A percentile compares a stretch with the other conserved stretches of the same genome.
phyloP scores from a whole-genome alignment of 2,113 vertebrate species.

The Microcebus tavaratra region DNA sequence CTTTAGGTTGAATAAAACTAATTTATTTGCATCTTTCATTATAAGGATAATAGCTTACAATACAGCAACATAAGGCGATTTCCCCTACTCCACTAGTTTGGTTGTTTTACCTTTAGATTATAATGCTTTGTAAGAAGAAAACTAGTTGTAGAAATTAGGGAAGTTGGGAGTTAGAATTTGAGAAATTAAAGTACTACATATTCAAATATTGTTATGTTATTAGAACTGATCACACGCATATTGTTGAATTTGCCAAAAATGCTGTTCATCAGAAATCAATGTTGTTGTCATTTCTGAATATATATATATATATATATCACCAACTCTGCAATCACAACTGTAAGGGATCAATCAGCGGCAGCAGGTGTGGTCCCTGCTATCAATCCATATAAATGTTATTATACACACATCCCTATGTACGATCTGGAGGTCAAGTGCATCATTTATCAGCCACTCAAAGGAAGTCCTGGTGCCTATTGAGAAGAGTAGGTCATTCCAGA shows the following conservation, averaged over 20 bases:
- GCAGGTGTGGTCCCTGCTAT: rapidly evolving
- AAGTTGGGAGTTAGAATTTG: not conserved
- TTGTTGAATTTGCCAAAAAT: not conserved
- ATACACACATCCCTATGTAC: not conserved
- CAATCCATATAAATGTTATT: not conserved
- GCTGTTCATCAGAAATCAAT: not conserved
- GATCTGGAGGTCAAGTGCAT: not conserved
- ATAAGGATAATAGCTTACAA: constrained; percentile 17
- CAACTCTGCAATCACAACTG: not conserved
- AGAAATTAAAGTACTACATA: not conserved
- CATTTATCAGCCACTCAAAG: not conserved
- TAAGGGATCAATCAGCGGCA: not conserved
- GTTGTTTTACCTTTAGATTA: not conserved
- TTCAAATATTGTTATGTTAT: not conserved
- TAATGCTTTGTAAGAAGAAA: not conserved
- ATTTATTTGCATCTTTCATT: constrained; percentile 47
- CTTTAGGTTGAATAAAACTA: constrained; percentile 40
- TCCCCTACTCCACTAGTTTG: not conserved
- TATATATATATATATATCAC: not conserved
- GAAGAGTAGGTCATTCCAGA: not conserved
- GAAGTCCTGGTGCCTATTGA: not conserved
- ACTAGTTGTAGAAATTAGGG: not conserved
- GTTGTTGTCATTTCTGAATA: constrained; percentile 31
- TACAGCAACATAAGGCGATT: not conserved
- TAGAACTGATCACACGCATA: not conserved